phyloP scores from a whole-genome alignment of 2,888 invertebrate species.

The Phrixothrix hirtus region DNA sequence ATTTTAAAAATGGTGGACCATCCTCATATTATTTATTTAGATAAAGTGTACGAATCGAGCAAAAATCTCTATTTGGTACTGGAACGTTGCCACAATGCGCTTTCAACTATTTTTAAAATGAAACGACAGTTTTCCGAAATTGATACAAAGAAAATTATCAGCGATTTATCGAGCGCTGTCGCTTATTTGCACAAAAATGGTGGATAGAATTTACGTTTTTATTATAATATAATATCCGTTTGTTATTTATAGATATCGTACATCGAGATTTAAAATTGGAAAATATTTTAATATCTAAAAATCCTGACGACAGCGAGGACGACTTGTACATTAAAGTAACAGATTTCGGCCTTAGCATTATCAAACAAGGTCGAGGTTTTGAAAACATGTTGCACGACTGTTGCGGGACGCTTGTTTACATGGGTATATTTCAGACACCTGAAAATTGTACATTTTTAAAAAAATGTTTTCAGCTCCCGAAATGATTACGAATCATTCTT shows the following conservation, averaged over 20 bases:
- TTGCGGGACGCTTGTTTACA: slow-evolving; percentile 62
- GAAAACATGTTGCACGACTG: slow-evolving; percentile 61
- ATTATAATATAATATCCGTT: too few species aligned
- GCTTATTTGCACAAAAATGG: slow-evolving; percentile 57
- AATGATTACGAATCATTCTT: slow-evolving; percentile 58
- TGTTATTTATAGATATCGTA: slow-evolving; percentile 52
- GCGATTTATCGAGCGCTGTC: slow-evolving; percentile 51
- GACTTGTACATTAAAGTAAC: slow-evolving; percentile 60
- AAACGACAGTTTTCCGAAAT: slow-evolving; percentile 50
- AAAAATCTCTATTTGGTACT: slow-evolving; percentile 61
- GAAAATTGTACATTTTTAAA: too few species aligned
- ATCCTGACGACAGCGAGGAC: slow-evolving; percentile 56
- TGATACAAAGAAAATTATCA: slow-evolving; percentile 48
- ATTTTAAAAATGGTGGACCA: slow-evolving; percentile 62
- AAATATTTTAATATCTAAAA: slow-evolving; percentile 57
- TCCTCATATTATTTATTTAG: slow-evolving; percentile 60
- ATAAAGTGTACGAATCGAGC: slow-evolving; percentile 60
- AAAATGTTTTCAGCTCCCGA: slow-evolving; percentile 59
- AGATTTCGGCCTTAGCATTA: slow-evolving; percentile 63
- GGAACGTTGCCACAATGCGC: slow-evolving; percentile 59
- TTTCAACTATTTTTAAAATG: slow-evolving; percentile 52
- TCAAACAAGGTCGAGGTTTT: slow-evolving; percentile 58
- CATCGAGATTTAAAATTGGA: slow-evolving; percentile 59
- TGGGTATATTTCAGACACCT: slow-evolving; percentile 56
- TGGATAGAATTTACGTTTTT: too few species aligned